Evolutionary conservation across 2,113 vertebrate genomes (phyloP).

Genomic region (Hystrix cristata): DNA sequence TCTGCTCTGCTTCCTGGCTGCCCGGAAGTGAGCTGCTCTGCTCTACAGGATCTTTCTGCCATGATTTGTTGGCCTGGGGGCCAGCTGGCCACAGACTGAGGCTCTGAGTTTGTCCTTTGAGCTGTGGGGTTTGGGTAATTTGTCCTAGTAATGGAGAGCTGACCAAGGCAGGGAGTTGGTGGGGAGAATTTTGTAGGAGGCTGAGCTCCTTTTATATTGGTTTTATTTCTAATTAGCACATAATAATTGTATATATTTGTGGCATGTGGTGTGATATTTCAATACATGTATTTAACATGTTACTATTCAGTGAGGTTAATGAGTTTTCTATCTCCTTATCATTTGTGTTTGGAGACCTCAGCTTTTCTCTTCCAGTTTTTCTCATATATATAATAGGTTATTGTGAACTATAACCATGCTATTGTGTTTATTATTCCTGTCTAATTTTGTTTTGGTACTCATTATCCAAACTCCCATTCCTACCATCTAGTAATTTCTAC

Average conservation of each 20-base stretch:
- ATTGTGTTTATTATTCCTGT: not conserved
- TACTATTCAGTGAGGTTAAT: not conserved
- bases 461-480: not conserved
- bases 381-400: not conserved
- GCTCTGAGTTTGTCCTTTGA: not conserved
- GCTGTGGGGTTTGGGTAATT: not conserved
- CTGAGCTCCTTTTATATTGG: not conserved
- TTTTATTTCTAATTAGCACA: not conserved
- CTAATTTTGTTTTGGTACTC: not conserved
- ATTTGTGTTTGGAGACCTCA: not conserved
- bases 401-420: not conserved
- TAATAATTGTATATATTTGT: not conserved
- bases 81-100: not conserved
- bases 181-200: not conserved
- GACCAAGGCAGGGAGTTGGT: no score
- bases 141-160: not conserved
- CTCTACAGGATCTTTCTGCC: not conserved
- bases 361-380: not conserved
- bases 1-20: not conserved
- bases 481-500: not conserved
- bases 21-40: not conserved
- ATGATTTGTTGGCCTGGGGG: not conserved
- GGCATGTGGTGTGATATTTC: not conserved
- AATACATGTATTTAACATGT: no score
- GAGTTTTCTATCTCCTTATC: not conserved